Conservation (phyloP, 2,888 invertebrate genomes). For the Orchesella flavescens region DNA sequence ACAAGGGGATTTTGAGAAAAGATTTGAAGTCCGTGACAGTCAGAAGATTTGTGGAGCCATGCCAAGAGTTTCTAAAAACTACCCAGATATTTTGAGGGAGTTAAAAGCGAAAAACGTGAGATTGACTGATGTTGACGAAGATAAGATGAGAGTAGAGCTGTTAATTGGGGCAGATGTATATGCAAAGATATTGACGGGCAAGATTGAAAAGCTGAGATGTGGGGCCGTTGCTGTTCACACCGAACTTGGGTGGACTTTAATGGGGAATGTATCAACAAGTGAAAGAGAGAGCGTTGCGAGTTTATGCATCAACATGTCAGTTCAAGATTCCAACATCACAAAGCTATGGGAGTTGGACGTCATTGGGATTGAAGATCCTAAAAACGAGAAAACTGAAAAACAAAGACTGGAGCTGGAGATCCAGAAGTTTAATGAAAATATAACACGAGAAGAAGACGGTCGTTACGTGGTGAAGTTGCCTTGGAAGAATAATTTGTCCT, state of each 20-base stretch:
- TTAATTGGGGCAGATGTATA: conserved; percentile 37
- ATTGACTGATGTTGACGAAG: conserved; percentile 14
- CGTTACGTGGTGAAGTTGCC: not conserved
- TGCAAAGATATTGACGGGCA: conserved; percentile 32
- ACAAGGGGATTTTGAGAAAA: no score
- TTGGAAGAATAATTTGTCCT: not conserved
- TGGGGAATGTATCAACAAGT: not conserved
- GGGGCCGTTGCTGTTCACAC: conserved; percentile 28
- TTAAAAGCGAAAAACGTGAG: not conserved
- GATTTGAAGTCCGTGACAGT: not conserved
- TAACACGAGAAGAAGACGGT: not conserved
- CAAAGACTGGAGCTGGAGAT: not conserved
- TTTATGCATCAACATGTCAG: not conserved
- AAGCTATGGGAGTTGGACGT: conserved; percentile 6
- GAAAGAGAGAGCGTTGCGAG: no score
- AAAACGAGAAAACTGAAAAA: not conserved
- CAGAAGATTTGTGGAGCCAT: no score
- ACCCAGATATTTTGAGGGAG: not conserved
- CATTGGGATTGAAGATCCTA: conserved; percentile 20
- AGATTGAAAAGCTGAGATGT: not conserved
- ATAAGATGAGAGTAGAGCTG: not conserved
- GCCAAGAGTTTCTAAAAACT: no score
- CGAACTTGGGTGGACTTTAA: not conserved
- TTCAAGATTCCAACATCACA: not conserved
- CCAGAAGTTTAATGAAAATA: not conserved